Conservation (phyloP, 2,113 vertebrate genomes). For the Gadus chalcogrammus region DNA sequence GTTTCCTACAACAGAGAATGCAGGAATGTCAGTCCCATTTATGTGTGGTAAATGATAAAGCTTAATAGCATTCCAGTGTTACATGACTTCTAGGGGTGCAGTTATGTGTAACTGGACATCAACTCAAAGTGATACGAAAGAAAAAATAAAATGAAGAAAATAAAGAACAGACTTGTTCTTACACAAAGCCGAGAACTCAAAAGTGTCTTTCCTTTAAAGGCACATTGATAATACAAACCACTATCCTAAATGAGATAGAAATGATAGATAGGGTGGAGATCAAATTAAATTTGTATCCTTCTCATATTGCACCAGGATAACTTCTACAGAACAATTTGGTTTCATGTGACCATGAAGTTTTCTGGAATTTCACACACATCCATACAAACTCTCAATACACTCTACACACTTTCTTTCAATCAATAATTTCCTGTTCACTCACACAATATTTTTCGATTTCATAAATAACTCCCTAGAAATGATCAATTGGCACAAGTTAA, state of each 20-base stretch:
- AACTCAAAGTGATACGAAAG: conserved; percentile 20
- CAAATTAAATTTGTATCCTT: neutral
- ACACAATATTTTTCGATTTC: neutral
- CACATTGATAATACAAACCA: conserved; percentile 49
- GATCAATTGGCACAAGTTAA: conserved; percentile 45
- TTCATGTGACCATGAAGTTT: neutral
- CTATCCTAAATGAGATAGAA: conserved; percentile 29
- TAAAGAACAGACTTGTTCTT: neutral
- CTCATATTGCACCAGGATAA: neutral
- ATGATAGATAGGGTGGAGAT: conserved; percentile 11
- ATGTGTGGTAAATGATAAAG: conserved; percentile 16
- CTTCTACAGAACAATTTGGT: neutral
- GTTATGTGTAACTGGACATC: conserved; percentile 25
- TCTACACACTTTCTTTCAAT: no score
- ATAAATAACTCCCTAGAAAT: neutral
- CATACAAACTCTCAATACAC: no score
- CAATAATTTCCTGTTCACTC: neutral
- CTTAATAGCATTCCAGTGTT: conserved; percentile 45
- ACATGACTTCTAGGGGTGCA: conserved; percentile 20
- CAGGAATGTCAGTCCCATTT: conserved; percentile 53
- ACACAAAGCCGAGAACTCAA: neutral
- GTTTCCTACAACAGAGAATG: conserved; percentile 34
- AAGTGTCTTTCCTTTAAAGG: conserved; percentile 59
- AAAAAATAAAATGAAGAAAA: conserved; percentile 21
- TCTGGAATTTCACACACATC: no score